Evolutionary conservation across 1,140 invertebrate genomes (phyloP).

Genomic region (Apis cerana): DNA sequence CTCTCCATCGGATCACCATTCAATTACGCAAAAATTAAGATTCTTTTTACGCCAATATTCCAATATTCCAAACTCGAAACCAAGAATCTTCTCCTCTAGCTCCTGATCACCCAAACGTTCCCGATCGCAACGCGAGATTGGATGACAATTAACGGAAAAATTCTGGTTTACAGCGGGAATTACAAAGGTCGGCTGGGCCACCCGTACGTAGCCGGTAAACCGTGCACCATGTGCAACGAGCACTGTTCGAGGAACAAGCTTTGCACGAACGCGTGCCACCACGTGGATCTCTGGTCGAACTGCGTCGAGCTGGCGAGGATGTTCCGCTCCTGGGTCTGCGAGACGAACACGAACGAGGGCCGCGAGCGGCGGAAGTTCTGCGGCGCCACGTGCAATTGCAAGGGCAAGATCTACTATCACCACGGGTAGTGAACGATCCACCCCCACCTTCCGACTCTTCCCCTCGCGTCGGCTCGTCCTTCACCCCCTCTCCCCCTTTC

Average conservation of each 20-base stretch:
- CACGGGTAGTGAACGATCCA: constrained; percentile 47
- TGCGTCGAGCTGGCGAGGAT: constrained; percentile 84
- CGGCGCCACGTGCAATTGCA: constrained; percentile 87
- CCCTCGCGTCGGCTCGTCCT: background rate
- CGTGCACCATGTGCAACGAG: constrained; percentile 85
- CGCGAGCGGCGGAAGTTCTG: constrained; percentile 83
- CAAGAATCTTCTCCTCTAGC: too few relatives aligned
- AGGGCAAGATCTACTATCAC: constrained; percentile 78
- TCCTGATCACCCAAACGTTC: too few relatives aligned
- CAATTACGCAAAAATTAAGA: too few relatives aligned
- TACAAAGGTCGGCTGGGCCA: constrained; percentile 82
- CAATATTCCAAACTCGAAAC: too few relatives aligned
- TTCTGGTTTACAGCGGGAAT: constrained; percentile 84
- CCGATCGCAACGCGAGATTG: too few relatives aligned
- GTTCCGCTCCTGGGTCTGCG: constrained; percentile 85
- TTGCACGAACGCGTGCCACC: constrained; percentile 88
- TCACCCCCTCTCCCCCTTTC: too few relatives aligned
- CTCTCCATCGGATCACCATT: too few relatives aligned
- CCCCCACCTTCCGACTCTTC: too few relatives aligned
- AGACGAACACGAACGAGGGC: constrained; percentile 82
- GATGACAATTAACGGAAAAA: too few relatives aligned
- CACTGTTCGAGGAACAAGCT: constrained; percentile 85
- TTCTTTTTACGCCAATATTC: too few relatives aligned
- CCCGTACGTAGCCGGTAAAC: constrained; percentile 86
- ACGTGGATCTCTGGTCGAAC: constrained; percentile 87